Evolutionary conservation across 2,888 invertebrate genomes (phyloP), one percentile per base, ranked within the genome.

Genomic region (Dryocosmus kuriphilus): DNA sequence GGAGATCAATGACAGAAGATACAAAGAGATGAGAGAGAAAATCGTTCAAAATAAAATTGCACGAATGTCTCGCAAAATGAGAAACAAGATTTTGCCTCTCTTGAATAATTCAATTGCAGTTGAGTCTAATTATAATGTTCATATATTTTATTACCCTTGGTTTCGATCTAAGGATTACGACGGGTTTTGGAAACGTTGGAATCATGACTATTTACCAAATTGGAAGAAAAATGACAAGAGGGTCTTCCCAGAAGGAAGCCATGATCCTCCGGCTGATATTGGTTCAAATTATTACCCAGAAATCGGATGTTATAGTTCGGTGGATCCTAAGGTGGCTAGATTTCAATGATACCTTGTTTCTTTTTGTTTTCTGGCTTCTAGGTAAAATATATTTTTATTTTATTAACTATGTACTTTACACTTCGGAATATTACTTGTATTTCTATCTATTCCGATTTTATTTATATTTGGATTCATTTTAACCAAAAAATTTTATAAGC

Each of bases 221-320:
- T 91, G 90, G 90, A 92, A 88, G 78, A 91, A 88, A 82, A 90
- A 91, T 51, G 92, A 92, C 75, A 91, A 88, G 14, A 88, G 89
- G 78, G 89, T 92, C 19, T 93, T 92, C 88, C 93, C 93, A 0
- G 91, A 90, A 9, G 93, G 93, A 24, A 86, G 83, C 19, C 94
- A 94, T 85, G 83, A 87, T 46, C 94, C 94, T 0, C 94, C 94
- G 2, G 91, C 92, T 75, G 93, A 94, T 84, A 92, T 94, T 75
- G 93, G 92, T 2, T 89, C 93, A 3, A 93, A 92, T 84, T 94
- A 91, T 84, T 94, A 93, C 85, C 94, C 94, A 2, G 85, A 88
- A 76, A 87, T 94, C 14, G 94, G 93, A 0, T 92, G 93, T 27
- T 94, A 94, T 88, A 93, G 93, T 84, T 93, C 93, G 0, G 85